These are phyloP conservation scores for Molanna angustata DNA, from an alignment of 2,888 invertebrate species.

Conservation along the genomic window DNA sequence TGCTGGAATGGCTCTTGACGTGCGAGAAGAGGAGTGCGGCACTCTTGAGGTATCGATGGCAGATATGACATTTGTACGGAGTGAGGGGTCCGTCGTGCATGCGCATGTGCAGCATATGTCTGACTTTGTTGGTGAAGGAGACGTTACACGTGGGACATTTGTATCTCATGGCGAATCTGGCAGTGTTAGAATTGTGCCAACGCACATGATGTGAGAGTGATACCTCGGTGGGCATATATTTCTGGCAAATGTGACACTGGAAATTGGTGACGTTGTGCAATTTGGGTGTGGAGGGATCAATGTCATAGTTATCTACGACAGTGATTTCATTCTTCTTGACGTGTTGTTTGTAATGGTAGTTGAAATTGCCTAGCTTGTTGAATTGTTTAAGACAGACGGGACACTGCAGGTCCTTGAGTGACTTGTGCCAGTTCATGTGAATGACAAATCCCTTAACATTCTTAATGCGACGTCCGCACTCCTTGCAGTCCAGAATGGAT, in stretches of 20 bases:
- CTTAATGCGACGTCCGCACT: conserved; percentile 50
- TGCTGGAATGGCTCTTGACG: conserved; percentile 49
- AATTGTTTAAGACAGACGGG: conserved; percentile 51
- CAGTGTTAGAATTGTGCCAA: conserved; percentile 49
- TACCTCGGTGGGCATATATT: conserved; percentile 47
- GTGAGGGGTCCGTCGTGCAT: conserved; percentile 54
- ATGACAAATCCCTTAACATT: conserved; percentile 47
- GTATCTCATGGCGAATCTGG: conserved; percentile 46
- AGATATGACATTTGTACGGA: conserved; percentile 51
- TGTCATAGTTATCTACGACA: conserved; percentile 3
- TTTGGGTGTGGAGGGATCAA: conserved; percentile 34
- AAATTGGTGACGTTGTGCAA: conserved; percentile 38
- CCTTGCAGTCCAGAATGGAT: conserved; percentile 44
- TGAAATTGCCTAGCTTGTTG: conserved; percentile 44
- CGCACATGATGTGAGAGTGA: conserved; percentile 48
- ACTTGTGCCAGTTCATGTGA: conserved; percentile 52
- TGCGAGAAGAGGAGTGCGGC: conserved; percentile 52
- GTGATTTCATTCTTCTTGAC: conserved; percentile 46
- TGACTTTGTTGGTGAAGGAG: conserved; percentile 49
- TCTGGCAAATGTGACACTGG: conserved; percentile 50
- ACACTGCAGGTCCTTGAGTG: conserved; percentile 53
- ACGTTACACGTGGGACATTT: conserved; percentile 51
- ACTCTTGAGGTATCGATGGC: conserved; percentile 46
- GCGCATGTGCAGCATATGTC: conserved; percentile 48
- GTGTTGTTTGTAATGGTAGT: conserved; percentile 50